Conservation (phyloP, 1,140 invertebrate genomes). For the Bombus affinis region DNA sequence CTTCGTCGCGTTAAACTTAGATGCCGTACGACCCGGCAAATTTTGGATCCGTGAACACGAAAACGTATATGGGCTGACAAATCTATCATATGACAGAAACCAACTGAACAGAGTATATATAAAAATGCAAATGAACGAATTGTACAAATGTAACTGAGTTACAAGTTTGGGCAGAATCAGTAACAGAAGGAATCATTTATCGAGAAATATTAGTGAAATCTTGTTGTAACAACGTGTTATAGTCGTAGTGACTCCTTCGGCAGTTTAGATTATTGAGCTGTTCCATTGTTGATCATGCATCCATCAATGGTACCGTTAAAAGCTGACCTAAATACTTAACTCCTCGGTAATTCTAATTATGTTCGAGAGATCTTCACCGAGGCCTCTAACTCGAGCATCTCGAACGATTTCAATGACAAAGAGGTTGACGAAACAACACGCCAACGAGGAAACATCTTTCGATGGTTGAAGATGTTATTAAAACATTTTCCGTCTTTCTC, state of each 20-base stretch:
- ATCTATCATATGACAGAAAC: not conserved
- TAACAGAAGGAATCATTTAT: not conserved
- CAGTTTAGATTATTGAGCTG: not conserved
- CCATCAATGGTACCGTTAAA: constrained; percentile 38
- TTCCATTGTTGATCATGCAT: constrained; percentile 35
- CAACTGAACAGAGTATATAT: not conserved
- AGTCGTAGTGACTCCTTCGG: not conserved
- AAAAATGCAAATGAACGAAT: not conserved
- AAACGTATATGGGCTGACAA: constrained; percentile 51
- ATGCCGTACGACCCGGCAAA: constrained; percentile 59
- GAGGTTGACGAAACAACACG: constrained; percentile 17
- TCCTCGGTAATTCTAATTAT: constrained; percentile 25
- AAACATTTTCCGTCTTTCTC: constrained; percentile 42
- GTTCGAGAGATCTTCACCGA: constrained; percentile 26
- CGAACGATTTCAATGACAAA: constrained; percentile 20
- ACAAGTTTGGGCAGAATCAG: not conserved
- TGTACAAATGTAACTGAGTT: not conserved
- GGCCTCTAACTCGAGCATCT: constrained; percentile 3
- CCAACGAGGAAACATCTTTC: constrained; percentile 32
- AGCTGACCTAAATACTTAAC: constrained; percentile 39
- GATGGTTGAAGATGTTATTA: constrained; percentile 50
- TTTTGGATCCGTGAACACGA: constrained; percentile 50
- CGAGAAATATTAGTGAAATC: not conserved
- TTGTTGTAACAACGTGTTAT: not conserved
- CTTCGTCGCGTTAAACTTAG: constrained; percentile 75